Evolutionary conservation across 2,888 invertebrate species (phyloP), one percentile per base, ranked within the genome.

Genomic region (Acronicta psi): DNA sequence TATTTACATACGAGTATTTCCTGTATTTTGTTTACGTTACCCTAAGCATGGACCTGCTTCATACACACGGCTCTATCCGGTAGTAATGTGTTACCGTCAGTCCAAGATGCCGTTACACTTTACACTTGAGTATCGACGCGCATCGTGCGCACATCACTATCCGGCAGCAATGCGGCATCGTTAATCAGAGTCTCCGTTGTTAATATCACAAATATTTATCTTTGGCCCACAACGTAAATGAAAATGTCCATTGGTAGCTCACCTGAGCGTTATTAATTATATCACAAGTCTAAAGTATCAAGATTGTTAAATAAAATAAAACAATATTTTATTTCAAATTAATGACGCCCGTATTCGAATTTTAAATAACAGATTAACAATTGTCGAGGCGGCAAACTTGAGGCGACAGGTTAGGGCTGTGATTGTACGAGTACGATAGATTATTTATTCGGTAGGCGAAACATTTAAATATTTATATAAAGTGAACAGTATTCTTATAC

Each of bases 191-290:
- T 71, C 68, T 74, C 74, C 70, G 76, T 80, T 85, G 86, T 86
- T 87, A 84, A 85, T 87, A 84, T 87, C 84, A 82, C 85, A 88
- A 88, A 88, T 88, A 88, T 88, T 87, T 88, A 86, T 88, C 86
- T 84, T 78, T 69, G 74, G 71, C 69, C 59, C 60, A 76, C 70
- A 69, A 73, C 67, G 80, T 80, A 80, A 86, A 87, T 88, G 82
- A 79, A 86, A 87, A 81, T 80, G 83, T 85, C 69, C 81, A 82
- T 77, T 74, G 67, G 79, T 69, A 69, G 60, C 69, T 76, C 79
- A 79, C 77, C 81, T 80, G 76, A 57, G 58, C 59, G 72, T 77
- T 75, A 79, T 81, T 77, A 75, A 76, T 79, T 73, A 67, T 74
- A 59, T 59, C 70, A 61, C 61, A 73, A 66, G 58, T 65, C 64